Percentiles rank a stretch among this genome's conserved stretches.
Evolutionary conservation across 2,888 invertebrate genomes (phyloP).

Genomic region (Callosobruchus maculatus): DNA sequence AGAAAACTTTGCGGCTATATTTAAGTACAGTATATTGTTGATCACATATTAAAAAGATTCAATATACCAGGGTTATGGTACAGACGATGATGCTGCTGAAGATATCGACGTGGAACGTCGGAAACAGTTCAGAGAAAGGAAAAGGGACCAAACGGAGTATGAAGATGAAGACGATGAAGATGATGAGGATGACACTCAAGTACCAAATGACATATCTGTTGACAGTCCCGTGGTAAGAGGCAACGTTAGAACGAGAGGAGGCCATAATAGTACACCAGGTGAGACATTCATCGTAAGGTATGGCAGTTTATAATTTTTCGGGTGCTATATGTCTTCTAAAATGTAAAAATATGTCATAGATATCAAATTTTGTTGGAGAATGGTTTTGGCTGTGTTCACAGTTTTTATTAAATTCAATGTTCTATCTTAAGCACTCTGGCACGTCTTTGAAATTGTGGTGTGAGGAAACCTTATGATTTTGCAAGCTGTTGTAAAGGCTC

Average conservation of each 20-base stretch:
- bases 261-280: conserved; percentile 12
- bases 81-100: conserved; percentile 34
- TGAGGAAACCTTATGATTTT: no score
- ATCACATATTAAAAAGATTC: conserved; percentile 1
- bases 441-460: no score
- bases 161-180: conserved; percentile 25
- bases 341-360: no score
- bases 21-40: no score
- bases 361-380: no score
- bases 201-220: conserved; percentile 23
- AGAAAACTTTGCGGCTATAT: no score
- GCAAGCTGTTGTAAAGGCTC: no score
- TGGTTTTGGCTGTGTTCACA: no score
- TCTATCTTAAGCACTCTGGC: no score
- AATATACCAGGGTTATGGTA: conserved; percentile 33
- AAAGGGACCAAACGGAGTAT: not conserved
- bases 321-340: no score
- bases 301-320: no score
- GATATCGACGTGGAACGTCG: conserved; percentile 10
- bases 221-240: conserved; percentile 13
- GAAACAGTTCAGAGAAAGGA: not conserved
- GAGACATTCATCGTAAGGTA: not conserved
- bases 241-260: conserved; percentile 11
- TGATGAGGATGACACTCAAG: conserved; percentile 31
- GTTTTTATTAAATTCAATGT: no score